These are phyloP conservation scores for Ranitomeya variabilis DNA, from an alignment of 2,113 vertebrate genomes.

Conservation along the genomic window DNA sequence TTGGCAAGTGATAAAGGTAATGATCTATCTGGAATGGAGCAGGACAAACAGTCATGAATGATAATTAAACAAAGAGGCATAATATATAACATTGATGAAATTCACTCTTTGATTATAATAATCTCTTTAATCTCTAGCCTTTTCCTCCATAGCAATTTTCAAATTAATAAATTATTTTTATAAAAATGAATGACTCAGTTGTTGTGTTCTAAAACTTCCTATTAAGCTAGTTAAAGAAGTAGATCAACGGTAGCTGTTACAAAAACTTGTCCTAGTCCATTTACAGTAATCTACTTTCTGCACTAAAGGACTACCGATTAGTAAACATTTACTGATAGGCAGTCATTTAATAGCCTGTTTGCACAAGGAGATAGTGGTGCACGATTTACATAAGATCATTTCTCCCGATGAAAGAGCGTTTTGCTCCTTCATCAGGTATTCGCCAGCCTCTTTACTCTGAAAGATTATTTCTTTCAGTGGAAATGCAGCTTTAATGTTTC, in stretches of 20 bases:
- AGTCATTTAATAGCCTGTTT: too few species aligned
- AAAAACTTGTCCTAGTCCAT: neutral
- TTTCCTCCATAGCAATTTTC: neutral
- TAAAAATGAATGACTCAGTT: neutral
- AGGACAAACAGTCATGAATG: slow-evolving; percentile 4
- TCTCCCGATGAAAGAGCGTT: too few species aligned
- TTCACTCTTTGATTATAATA: neutral
- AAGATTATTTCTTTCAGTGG: too few species aligned
- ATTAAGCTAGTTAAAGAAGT: neutral
- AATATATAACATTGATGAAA: slow-evolving; percentile 16
- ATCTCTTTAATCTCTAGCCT: neutral
- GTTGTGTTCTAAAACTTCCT: neutral
- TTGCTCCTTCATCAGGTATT: too few species aligned
- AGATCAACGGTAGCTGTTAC: neutral
- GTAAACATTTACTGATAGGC: too few species aligned
- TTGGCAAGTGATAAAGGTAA: slow-evolving; percentile 25
- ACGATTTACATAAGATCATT: too few species aligned
- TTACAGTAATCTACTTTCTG: too few species aligned
- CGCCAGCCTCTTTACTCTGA: too few species aligned
- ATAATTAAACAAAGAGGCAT: slow-evolving; percentile 17
- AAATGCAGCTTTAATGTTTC: too few species aligned
- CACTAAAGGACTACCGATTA: too few species aligned
- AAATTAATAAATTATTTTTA: neutral
- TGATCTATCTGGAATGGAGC: slow-evolving; percentile 13
- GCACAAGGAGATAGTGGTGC: too few species aligned